A percentile compares a stretch with the other conserved stretches of the same genome.
These are phyloP conservation scores for Carlito syrichta DNA, from an alignment of 2,113 vertebrate species.

Conservation along the genomic window DNA sequence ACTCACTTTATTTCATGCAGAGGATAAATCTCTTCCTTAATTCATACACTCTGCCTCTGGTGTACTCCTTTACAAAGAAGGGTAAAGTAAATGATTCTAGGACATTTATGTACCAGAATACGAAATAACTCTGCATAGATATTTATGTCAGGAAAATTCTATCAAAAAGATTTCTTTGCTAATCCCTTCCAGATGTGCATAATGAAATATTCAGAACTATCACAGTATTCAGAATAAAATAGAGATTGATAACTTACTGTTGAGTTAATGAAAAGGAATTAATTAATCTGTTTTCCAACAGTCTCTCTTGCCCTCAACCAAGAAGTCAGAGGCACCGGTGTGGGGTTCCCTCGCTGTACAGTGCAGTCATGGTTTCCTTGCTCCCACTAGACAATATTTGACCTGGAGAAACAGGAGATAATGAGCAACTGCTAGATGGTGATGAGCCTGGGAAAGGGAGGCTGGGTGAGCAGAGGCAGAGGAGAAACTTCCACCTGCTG, in stretches of 20 bases:
- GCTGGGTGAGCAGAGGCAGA: neutral
- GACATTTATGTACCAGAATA: neutral
- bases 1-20: neutral
- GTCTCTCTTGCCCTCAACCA: neutral
- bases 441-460: neutral
- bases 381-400: neutral
- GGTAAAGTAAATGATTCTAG: neutral
- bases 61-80: neutral
- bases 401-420: neutral
- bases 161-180: neutral
- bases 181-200: neutral
- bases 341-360: neutral
- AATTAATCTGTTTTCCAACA: neutral
- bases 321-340: neutral
- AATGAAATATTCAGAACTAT: neutral
- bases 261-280: neutral
- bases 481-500: accelerated
- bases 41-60: neutral
- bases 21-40: neutral
- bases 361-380: neutral
- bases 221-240: neutral
- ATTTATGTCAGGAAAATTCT: neutral
- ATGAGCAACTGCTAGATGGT: neutral
- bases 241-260: neutral
- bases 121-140: neutral